Evolutionary conservation across 2,888 invertebrate species (phyloP), one percentile per base, ranked within the genome.

Genomic region (Macrophya annulata): DNA sequence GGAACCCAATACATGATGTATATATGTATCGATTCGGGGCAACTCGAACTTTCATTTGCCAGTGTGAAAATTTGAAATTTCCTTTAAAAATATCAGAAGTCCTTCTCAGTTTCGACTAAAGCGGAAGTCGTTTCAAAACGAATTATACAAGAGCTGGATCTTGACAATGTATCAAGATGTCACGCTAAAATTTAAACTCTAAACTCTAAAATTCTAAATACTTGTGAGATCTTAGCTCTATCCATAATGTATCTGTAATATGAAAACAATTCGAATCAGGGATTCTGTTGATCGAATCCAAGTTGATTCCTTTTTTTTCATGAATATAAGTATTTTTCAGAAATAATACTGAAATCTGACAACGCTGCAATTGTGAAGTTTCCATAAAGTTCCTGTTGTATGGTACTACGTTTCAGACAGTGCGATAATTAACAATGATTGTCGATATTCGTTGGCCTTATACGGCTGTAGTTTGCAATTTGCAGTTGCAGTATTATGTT

Each of bases 401-500:
- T 3, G 31, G n/a, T n/a, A n/a, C n/a, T 31, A 31, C 31, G 55
- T 55, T 55, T 55, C n/a, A 55, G 6, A n/a, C 8, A 17, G 8
- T n/a, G 1, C n/a, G 8, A 55, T 55, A 55, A 55, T 55, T n/a
- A 55, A 55, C 62, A 25, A 12, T 25, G 62, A 62, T 0, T 62
- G 25, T 21, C 10, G 3, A 62, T 10, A 21, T 62, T 62, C 25
- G 25, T 37, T n/a, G 40, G 15, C 31, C 40, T 71, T 17, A 40
- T n/a, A n/a, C n/a, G n/a, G 37, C 71, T 40, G 71, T 76, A 37
- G 48, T n/a, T n/a, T n/a, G n/a, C n/a, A n/a, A n/a, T 45, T 25
- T 31, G 48, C 76, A 76, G 48, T 76, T 48, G 25, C 48, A 76
- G 3, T 25, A 48, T 43, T 48, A 10, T 48, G 48, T 76, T 76